A percentile compares a stretch with the other conserved stretches of the same genome.
These are phyloP conservation scores for Ecliptopera silaceata DNA, from an alignment of 2,888 invertebrate genomes.

Conservation along the genomic window DNA sequence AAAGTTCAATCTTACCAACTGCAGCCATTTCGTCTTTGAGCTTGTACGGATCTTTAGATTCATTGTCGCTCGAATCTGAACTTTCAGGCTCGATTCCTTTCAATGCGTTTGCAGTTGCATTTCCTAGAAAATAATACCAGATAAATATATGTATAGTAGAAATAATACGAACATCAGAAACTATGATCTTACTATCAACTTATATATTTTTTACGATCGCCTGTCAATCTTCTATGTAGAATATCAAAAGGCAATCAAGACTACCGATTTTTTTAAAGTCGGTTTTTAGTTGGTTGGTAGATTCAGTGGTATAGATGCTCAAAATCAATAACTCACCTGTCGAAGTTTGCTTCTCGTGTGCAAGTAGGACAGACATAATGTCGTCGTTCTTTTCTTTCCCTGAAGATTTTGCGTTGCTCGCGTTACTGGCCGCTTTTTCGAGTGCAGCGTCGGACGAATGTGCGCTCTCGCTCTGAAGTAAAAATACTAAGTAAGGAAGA, in stretches of 20 bases:
- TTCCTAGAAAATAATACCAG: slow-evolving; percentile 51
- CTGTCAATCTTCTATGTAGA: too few species aligned
- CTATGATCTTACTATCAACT: too few species aligned
- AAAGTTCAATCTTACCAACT: slow-evolving; percentile 82
- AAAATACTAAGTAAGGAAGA: background rate
- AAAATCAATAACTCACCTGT: slow-evolving; percentile 54
- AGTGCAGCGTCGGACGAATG: slow-evolving; percentile 79
- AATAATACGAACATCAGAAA: too few species aligned
- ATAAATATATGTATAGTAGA: too few species aligned
- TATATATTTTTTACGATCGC: too few species aligned
- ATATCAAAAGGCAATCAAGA: too few species aligned
- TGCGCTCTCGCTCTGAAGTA: slow-evolving; percentile 67
- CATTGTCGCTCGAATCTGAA: slow-evolving; percentile 92
- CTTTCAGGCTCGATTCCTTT: slow-evolving; percentile 84
- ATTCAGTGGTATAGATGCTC: too few species aligned
- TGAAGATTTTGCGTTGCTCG: slow-evolving; percentile 61
- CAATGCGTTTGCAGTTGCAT: slow-evolving; percentile 81
- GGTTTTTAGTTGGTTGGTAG: too few species aligned
- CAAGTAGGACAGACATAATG: slow-evolving; percentile 95
- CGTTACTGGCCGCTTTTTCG: slow-evolving; percentile 81
- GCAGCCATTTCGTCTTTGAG: slow-evolving; percentile 85
- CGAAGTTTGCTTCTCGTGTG: slow-evolving; percentile 91
- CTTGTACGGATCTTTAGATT: slow-evolving; percentile 83
- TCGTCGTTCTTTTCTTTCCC: slow-evolving; percentile 90
- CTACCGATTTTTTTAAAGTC: too few species aligned